A percentile compares a stretch with the other conserved stretches of the same genome.
Conservation (phyloP, 2,797 vertebrate species). For the Chiloscyllium punctatum region DNA sequence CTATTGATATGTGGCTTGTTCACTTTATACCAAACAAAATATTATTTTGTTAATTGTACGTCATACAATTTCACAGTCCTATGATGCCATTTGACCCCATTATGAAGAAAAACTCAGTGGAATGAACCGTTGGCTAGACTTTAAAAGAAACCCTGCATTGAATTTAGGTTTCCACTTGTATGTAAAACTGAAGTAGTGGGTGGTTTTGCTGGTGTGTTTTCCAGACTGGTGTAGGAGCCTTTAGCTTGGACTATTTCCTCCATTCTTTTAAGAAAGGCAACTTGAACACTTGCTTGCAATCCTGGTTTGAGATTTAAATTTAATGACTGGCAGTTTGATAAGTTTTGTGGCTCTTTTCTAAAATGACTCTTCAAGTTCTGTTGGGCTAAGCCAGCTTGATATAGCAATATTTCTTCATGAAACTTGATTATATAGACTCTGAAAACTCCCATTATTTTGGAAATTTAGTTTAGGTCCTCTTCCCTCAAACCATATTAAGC, state of each 20-base stretch:
- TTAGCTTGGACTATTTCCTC: neutral
- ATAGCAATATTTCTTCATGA: neutral
- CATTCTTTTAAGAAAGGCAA: neutral
- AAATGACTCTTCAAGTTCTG: too few species aligned
- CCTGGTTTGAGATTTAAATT: neutral
- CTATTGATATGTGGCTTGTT: too few species aligned
- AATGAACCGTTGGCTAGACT: neutral
- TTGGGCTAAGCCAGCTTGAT: neutral
- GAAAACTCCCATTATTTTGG: too few species aligned
- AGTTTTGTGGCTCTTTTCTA: neutral
- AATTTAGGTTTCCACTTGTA: neutral
- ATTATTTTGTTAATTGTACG: too few species aligned
- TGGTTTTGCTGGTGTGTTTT: neutral
- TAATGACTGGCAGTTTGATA: neutral
- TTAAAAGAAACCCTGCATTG: neutral
- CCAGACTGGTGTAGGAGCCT: neutral
- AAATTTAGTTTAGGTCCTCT: neutral
- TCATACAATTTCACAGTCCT: too few species aligned
- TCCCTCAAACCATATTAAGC: neutral
- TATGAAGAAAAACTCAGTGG: neutral
- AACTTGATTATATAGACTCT: neutral
- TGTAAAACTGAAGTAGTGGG: neutral
- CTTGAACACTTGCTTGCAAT: neutral
- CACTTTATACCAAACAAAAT: too few species aligned
- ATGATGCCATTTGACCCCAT: neutral